These are phyloP conservation scores for Auanema freiburgensis DNA, from an alignment of 2,888 invertebrate species.

Conservation along the genomic window DNA sequence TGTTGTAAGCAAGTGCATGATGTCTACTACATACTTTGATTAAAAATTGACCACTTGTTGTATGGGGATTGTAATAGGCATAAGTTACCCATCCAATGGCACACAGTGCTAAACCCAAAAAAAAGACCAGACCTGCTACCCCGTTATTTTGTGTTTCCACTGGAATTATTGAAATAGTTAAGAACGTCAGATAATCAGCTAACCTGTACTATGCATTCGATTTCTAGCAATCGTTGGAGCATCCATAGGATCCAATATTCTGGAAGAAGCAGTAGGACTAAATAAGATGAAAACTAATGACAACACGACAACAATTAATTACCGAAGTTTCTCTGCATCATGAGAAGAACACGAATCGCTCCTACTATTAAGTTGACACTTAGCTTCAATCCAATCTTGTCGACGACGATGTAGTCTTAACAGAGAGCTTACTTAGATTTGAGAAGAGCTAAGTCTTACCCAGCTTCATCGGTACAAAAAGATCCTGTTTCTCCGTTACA, in stretches of 20 bases:
- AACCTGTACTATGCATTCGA: too few species aligned
- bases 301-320: too few species aligned
- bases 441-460: conserved; percentile 26
- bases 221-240: too few species aligned
- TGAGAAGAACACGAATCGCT: too few species aligned
- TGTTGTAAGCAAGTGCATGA: background rate
- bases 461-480: conserved; percentile 61
- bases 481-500: conserved; percentile 49
- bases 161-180: too few species aligned
- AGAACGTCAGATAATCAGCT: too few species aligned
- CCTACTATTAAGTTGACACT: conserved; percentile 40
- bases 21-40: conserved; percentile 76
- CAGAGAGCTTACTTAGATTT: background rate
- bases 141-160: conserved; percentile 21
- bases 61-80: conserved; percentile 93
- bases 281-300: too few species aligned
- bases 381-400: conserved; percentile 58
- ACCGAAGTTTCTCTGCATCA: too few species aligned
- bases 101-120: conserved; percentile 74
- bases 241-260: too few species aligned
- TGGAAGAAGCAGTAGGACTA: too few species aligned
- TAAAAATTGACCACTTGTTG: conserved; percentile 89
- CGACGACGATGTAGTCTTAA: conserved; percentile 45
- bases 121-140: conserved; percentile 72
- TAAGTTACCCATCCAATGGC: conserved; percentile 83